A percentile compares a stretch with the other conserved stretches of the same genome.
Conservation (phyloP, 1,140 invertebrate species). For the Lasaia peninsularis region DNA sequence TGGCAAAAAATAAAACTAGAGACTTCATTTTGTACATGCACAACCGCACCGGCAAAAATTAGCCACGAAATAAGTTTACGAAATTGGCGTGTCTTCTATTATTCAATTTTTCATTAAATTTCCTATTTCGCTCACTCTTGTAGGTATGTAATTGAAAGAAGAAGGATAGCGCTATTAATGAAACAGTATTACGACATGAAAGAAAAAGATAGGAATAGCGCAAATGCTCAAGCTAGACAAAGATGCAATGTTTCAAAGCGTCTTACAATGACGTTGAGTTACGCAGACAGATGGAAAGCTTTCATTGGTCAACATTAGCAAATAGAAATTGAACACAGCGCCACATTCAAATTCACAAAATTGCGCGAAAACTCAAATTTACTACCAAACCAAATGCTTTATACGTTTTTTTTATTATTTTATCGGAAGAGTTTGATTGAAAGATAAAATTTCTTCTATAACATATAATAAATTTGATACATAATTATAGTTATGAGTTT, state of each 20-base stretch:
- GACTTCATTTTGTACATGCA: slow-evolving; percentile 73
- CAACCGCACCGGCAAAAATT: slow-evolving; percentile 56
- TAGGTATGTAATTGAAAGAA: slow-evolving; percentile 11
- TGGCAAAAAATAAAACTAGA: slow-evolving; percentile 68
- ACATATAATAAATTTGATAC: not conserved
- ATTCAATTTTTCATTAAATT: slow-evolving; percentile 51
- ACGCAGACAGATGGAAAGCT: slow-evolving; percentile 80
- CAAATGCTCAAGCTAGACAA: slow-evolving; percentile 34
- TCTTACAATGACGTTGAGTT: slow-evolving; percentile 50
- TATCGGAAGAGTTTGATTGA: not conserved
- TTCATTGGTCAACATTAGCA: slow-evolving; percentile 68
- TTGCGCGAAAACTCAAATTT: slow-evolving; percentile 45
- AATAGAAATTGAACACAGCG: slow-evolving; percentile 69
- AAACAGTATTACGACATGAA: slow-evolving; percentile 23
- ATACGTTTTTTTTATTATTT: not conserved
- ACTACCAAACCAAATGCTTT: not conserved
- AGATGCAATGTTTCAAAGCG: slow-evolving; percentile 30
- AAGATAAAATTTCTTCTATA: not conserved
- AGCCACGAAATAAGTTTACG: slow-evolving; percentile 69
- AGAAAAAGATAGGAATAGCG: slow-evolving; percentile 34
- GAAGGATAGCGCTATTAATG: slow-evolving; percentile 31
- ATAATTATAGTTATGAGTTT: not conserved
- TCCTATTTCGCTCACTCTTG: slow-evolving; percentile 34
- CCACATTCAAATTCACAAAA: slow-evolving; percentile 26
- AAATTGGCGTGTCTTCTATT: slow-evolving; percentile 60